phyloP scores from a whole-genome alignment of 2,113 vertebrate species.

The Hirundichthys speculiger region DNA sequence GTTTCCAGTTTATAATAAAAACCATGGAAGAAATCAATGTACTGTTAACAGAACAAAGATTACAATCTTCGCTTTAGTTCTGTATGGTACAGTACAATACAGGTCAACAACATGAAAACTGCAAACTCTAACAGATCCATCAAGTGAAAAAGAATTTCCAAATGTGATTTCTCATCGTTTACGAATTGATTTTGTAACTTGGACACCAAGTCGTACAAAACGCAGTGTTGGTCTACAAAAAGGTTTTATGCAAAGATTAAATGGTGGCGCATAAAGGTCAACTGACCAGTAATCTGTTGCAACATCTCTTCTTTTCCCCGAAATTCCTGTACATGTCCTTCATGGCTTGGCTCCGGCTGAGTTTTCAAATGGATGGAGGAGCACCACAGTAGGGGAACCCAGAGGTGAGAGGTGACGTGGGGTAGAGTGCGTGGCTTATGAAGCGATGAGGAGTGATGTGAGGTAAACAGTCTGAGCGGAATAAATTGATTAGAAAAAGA shows the following conservation, averaged over 20 bases:
- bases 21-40: too few species aligned
- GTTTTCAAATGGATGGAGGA: conserved; percentile 14
- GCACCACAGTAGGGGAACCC: neutral
- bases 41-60: too few species aligned
- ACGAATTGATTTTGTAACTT: too few species aligned
- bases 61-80: too few species aligned
- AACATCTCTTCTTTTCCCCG: conserved; percentile 34
- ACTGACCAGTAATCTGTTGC: conserved; percentile 31
- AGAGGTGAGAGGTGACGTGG: conserved; percentile 7
- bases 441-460: conserved; percentile 24
- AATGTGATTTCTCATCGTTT: too few species aligned
- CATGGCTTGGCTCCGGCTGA: conserved; percentile 33
- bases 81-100: too few species aligned
- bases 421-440: neutral
- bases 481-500: conserved; percentile 40
- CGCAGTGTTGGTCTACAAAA: conserved; percentile 7
- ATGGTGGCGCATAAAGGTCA: conserved; percentile 30
- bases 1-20: too few species aligned
- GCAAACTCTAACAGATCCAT: too few species aligned
- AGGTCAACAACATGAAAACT: too few species aligned
- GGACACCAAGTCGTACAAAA: neutral
- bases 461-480: conserved; percentile 30
- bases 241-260: conserved; percentile 9
- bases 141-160: too few species aligned
- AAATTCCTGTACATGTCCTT: conserved; percentile 33